Evolutionary conservation across 2,113 vertebrate species (phyloP), one percentile per base, ranked within the genome.

Genomic region (Istiophorus platypterus): DNA sequence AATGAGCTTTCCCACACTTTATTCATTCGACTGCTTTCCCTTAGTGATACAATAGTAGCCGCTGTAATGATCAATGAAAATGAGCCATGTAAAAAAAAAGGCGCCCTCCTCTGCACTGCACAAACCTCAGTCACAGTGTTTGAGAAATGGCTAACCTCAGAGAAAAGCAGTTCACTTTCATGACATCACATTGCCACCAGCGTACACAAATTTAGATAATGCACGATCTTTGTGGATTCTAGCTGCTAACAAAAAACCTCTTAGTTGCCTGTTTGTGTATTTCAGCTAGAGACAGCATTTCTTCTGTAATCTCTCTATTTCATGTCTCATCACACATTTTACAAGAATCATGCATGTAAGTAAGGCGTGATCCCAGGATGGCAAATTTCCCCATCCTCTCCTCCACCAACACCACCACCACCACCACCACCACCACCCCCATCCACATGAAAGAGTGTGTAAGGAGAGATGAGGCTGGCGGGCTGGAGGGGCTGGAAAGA

Each of bases 361-460:
- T 65, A 37, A 64, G 68, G 68, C 73, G 51, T 67, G 68, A 73
- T 84, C 74, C 51, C 54, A 71, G 52, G 57, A 51, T 82, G 72
- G 62, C 56, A 39, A 86, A 73, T 76, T 72, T 83, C 56, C 66
- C 15, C 41, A 45, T 65, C 57, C 52, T 31, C 58, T 71, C 31
- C 26, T 49, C 39, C 18, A 1, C 56, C 57, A 49, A 66, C 51
- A 58, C 70, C 65, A n/a, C 56, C 74, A 56, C 52, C 56, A 64
- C 65, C 41, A n/a, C n/a, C n/a, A n/a, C 56, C 57, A 49, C 69
- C 51, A 58, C 70, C 65, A n/a, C 56, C 74, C 61, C 52, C 56
- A 64, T 68, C 41, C 69, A 72, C 74, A 87, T 86, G 78, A 93
- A 92, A 70, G 81, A 57, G 47, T 76, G 62, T 69, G 39, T 84